Base-by-base conservation (phyloP, 2,888 invertebrate species). In the Strigamia maritima region DNA sequence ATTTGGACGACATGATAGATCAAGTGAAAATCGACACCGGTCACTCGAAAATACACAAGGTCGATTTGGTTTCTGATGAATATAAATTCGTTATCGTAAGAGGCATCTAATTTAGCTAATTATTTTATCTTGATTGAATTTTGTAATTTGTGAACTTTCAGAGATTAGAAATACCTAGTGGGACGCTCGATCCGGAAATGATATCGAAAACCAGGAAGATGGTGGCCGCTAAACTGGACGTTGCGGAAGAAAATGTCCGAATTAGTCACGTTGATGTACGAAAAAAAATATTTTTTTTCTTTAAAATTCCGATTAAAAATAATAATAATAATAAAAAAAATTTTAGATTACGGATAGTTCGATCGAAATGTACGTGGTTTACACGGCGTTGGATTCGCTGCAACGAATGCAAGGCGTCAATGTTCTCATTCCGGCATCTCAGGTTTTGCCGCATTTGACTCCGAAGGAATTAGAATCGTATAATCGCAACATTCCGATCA, bases 301-400 rank as follows among this genome's bases (percentile, higher is more conserved):
- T 35, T 35, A 7, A 10, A 6, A 44, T 44, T 44, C 44, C 8
- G 16, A 44, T 44, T 44, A 14, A 44, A 44, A 14, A 14, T 44
- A 14, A 10, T 10, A 44, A 44, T 14, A 14, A 14, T 2, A 44
- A 44, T 10, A 14, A 44, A 44, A 44, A 35, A 7, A 60, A 60
- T 60, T 65, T 24, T 24, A 65, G 65, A 28, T 7, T 10, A 6
- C 24, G 28, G 2, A 14, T 24, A 10, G 26, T 35, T 12, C 75
- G 75, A 76, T 80, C 40, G 80, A 80, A 76, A 40, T 80, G 38
- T 80, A 80, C 76, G 70, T 80, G 31, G 76, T 80, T 38, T 80
- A 80, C 80, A 80, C 79, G 10, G 78, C 80, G 22, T 77, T 75
- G n/a, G 79, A 80, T 35, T 70, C 44, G 14, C 49, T 76, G 14